Percentiles rank a stretch among this genome's conserved stretches.
These are phyloP conservation scores for Alentia gelatinosa DNA, from an alignment of 2,888 invertebrate species.

Conservation along the genomic window DNA sequence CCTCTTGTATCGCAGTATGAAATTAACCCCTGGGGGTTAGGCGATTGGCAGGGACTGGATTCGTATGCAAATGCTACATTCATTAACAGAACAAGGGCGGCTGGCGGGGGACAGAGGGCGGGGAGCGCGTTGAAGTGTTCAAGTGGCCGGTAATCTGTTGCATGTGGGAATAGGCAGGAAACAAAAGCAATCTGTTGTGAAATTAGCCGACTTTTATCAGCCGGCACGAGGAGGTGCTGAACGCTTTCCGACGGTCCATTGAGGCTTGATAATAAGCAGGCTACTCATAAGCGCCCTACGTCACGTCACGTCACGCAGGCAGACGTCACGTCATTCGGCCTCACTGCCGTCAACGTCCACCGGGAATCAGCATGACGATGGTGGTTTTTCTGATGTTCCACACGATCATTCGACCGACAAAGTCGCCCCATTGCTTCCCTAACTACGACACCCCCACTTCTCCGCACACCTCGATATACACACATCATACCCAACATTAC, in stretches of 20 bases:
- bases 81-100: too few species aligned
- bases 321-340: background rate
- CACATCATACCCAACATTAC: background rate
- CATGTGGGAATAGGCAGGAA: constrained; percentile 1
- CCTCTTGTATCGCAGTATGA: background rate
- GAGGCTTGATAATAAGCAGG: constrained; percentile 13
- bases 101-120: background rate
- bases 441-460: background rate
- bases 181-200: constrained; percentile 45
- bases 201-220: constrained; percentile 22
- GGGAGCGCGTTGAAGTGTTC: background rate
- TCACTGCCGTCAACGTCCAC: background rate
- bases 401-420: background rate
- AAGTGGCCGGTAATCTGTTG: constrained; percentile 30
- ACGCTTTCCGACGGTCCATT: background rate
- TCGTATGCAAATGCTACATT: constrained; percentile 9
- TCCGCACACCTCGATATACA: background rate
- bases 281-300: background rate
- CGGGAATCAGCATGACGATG: background rate
- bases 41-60: background rate
- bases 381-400: background rate
- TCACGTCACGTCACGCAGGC: background rate
- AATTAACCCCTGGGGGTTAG: constrained; percentile 1
- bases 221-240: background rate
- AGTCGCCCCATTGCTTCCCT: background rate